Evolutionary conservation across 2,888 invertebrate species (phyloP).

Genomic region (Desoria tigrina): DNA sequence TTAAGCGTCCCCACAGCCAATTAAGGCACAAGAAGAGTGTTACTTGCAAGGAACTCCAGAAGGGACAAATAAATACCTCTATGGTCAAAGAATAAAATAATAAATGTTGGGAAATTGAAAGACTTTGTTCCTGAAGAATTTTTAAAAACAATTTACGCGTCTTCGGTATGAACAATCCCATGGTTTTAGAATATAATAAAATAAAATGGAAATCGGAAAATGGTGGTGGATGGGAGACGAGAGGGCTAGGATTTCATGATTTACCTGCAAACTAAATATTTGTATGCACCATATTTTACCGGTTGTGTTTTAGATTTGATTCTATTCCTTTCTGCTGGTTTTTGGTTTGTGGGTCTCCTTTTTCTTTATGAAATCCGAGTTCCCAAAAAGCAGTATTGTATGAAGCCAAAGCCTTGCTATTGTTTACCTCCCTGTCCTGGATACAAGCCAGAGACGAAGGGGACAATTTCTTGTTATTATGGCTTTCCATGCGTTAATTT

Average conservation of each 20-base stretch:
- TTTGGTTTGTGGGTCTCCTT: too few species aligned
- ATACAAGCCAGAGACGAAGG: conserved; percentile 1
- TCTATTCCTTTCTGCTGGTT: too few species aligned
- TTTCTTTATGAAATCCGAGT: too few species aligned
- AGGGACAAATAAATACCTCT: background rate
- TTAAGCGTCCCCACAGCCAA: conserved; percentile 49
- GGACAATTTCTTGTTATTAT: conserved; percentile 11
- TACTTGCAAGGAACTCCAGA: background rate
- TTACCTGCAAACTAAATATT: too few species aligned
- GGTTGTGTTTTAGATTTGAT: too few species aligned
- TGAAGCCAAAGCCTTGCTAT: background rate
- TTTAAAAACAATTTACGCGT: conserved; percentile 39
- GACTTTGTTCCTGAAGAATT: conserved; percentile 23
- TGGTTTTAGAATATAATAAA: background rate
- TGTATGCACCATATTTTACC: too few species aligned
- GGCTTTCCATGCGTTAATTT: conserved; percentile 21
- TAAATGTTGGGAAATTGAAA: conserved; percentile 10
- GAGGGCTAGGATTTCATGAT: too few species aligned
- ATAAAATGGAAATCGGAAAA: background rate
- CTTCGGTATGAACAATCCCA: too few species aligned
- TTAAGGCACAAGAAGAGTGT: conserved; percentile 49
- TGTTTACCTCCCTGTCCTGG: background rate
- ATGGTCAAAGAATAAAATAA: conserved; percentile 6
- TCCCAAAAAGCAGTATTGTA: background rate
- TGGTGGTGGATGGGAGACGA: too few species aligned